Base-by-base conservation (phyloP, 1,140 invertebrate genomes). In the Solenopsis fugax region DNA sequence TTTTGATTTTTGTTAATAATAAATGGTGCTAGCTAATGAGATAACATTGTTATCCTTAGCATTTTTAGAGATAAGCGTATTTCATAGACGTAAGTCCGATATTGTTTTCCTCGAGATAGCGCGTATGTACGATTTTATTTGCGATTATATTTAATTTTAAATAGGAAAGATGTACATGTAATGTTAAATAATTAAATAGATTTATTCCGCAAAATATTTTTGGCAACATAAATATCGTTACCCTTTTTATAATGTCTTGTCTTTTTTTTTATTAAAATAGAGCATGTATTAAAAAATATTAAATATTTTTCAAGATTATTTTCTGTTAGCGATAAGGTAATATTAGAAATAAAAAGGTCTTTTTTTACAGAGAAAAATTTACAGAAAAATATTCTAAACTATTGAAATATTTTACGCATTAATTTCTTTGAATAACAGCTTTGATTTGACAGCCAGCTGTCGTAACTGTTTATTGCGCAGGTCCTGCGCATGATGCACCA, bases 81-180 rank as follows among this genome's bases (percentile, higher is more conserved):
- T 78, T 34, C 21, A 48, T 67, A 71, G 48, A 18, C 29, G 7
- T 71, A 37, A 86, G 67, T 41, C 3, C 16, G 24, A 77, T 78
- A 78, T 45, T 58, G 41, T 56, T 81, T 86, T 82, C 52, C 29
- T 60, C 37, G 2, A 48, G 64, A 62, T 50, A 62, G 77, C 21
- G 54, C 29, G 37, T 34, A 69, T 52, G 37, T 71, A 71, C 4
- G 21, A 52, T 62, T 58, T 82, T 45, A 12, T 75, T 89, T 73
- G 78, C 71, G 86, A 85, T 87, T 90, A 77, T 87, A 89, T 56
- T 89, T 78, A 64, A 89, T 85, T 90, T 50, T 80, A 78, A 78
- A 58, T 71, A 29, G 5, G 54, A 12, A 76, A 62, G 7, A 75
- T 89, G 85, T 86, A 89, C 60, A 84, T 75, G 64, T 78, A 87